These are phyloP conservation scores for Doris montereyensis DNA, from an alignment of 2,888 invertebrate species.

Conservation along the genomic window DNA sequence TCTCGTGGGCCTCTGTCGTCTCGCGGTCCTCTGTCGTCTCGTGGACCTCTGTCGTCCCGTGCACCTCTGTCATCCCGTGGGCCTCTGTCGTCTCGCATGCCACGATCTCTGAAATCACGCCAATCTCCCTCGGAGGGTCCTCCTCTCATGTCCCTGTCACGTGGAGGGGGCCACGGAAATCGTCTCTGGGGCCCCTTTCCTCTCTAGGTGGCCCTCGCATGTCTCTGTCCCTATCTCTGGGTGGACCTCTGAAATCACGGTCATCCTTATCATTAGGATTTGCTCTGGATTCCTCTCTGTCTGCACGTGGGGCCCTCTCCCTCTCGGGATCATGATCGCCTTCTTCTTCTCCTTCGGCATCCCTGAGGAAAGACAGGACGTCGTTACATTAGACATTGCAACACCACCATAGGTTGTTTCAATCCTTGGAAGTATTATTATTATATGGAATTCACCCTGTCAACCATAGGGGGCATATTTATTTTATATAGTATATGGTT, in stretches of 20 bases:
- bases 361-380: too few species aligned
- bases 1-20: too few species aligned
- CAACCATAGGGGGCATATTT: too few species aligned
- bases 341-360: slow-evolving; percentile 22
- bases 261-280: slow-evolving; percentile 37
- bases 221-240: slow-evolving; percentile 40
- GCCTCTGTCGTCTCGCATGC: slow-evolving; percentile 39
- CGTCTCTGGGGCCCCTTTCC: slow-evolving; percentile 43
- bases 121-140: slow-evolving; percentile 20
- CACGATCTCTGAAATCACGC: background rate
- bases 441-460: too few species aligned
- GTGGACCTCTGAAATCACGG: slow-evolving; percentile 26
- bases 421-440: too few species aligned
- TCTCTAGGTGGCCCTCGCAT: slow-evolving; percentile 36
- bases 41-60: slow-evolving; percentile 35
- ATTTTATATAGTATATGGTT: too few species aligned
- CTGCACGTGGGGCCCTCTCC: slow-evolving; percentile 32
- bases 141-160: slow-evolving; percentile 26
- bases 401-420: too few species aligned
- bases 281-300: slow-evolving; percentile 22
- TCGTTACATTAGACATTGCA: too few species aligned
- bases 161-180: slow-evolving; percentile 43
- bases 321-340: slow-evolving; percentile 22
- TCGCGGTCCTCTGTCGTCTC: slow-evolving; percentile 39
- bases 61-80: slow-evolving; percentile 39